A percentile compares a stretch with the other conserved stretches of the same genome.
Conservation (phyloP, 2,113 vertebrate species). For the Mus pahari region DNA sequence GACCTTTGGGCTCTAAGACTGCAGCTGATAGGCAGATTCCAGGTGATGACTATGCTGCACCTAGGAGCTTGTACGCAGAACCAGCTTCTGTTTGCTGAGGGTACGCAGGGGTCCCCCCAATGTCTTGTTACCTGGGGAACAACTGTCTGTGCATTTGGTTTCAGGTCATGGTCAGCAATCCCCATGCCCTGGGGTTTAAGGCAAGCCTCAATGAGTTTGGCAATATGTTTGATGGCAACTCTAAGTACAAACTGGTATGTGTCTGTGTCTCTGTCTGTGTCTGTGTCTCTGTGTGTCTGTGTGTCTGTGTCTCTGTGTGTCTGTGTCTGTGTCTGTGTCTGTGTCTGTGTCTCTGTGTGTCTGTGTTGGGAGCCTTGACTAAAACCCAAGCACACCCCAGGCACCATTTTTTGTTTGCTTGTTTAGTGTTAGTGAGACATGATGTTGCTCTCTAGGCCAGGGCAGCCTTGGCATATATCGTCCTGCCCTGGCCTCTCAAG, state of each 20-base stretch:
- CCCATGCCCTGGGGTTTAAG: slow-evolving; percentile 70
- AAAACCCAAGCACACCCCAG: background rate
- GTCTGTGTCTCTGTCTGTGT: too few species aligned
- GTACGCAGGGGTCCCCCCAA: background rate
- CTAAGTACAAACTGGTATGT: slow-evolving; percentile 62
- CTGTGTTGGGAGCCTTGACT: background rate
- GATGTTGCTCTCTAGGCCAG: background rate
- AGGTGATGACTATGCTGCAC: background rate
- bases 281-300: too few species aligned
- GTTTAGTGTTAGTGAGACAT: background rate
- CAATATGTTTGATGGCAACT: background rate
- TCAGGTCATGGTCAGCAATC: slow-evolving; percentile 76
- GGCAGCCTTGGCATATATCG: background rate
- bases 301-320: too few species aligned
- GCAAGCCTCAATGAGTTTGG: fast-evolving
- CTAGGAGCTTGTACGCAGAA: background rate
- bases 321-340: too few species aligned
- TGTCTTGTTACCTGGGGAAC: background rate
- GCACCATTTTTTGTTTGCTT: background rate
- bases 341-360: background rate
- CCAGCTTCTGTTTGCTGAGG: background rate
- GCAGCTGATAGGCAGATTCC: background rate
- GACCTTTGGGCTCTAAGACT: background rate
- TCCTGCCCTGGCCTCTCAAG: background rate
- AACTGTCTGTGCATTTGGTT: background rate